These are phyloP conservation scores for Brachylomia viminalis DNA, from an alignment of 2,888 invertebrate genomes.

Conservation along the genomic window DNA sequence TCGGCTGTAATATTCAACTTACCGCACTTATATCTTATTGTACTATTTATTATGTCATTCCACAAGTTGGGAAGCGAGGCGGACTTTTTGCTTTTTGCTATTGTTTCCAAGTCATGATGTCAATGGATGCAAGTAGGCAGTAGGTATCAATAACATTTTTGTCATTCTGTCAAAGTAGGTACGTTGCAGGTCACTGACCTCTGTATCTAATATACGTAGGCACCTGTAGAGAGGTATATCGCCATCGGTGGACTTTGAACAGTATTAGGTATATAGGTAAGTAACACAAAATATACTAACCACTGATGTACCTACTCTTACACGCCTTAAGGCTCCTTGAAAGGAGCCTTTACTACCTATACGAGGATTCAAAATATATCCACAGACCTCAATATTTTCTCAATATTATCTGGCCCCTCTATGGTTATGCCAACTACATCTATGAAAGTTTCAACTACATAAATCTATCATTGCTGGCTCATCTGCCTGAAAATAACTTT, in stretches of 20 bases:
- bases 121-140: not conserved
- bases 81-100: not conserved
- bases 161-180: not conserved
- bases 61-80: not conserved
- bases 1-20: no score
- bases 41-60: constrained; percentile 2
- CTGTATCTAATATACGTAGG: constrained; percentile 1
- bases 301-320: not conserved
- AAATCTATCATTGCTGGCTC: not conserved
- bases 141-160: not conserved
- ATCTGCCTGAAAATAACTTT: not conserved
- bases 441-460: not conserved
- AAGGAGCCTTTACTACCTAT: no score
- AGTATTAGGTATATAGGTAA: not conserved
- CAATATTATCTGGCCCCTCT: no score
- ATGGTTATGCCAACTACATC: not conserved
- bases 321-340: no score
- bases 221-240: not conserved
- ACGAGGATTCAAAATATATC: not conserved
- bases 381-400: not conserved
- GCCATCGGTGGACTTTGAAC: not conserved
- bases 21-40: no score
- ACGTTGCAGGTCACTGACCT: constrained; percentile 3
- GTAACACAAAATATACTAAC: not conserved
- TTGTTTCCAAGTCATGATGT: not conserved